phyloP scores from a whole-genome alignment of 2,113 vertebrate genomes.

The Tragelaphus buxtoni region DNA sequence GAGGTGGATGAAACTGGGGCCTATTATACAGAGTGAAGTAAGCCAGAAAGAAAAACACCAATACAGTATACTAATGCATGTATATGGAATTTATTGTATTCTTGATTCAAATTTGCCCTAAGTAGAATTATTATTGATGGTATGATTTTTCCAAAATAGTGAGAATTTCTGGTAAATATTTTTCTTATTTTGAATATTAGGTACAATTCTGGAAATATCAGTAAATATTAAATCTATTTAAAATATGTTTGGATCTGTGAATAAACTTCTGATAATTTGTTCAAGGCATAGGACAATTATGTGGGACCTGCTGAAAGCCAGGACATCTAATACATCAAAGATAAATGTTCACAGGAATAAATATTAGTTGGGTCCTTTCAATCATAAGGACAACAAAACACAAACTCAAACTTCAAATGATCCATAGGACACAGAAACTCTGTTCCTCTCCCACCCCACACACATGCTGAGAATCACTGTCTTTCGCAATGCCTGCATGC shows the following conservation, averaged over 20 bases:
- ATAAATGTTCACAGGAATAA: background rate
- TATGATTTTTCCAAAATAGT: background rate
- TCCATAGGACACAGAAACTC: background rate
- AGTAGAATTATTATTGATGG: background rate
- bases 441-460: background rate
- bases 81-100: background rate
- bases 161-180: background rate
- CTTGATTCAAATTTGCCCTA: background rate
- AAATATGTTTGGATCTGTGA: background rate
- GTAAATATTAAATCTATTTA: background rate
- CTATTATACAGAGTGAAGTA: too few relatives aligned
- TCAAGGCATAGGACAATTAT: background rate
- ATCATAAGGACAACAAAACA: background rate
- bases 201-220: background rate
- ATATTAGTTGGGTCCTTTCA: background rate
- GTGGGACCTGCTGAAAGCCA: background rate
- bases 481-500: background rate
- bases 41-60: too few relatives aligned
- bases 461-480: background rate
- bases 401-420: background rate
- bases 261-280: background rate
- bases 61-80: too few relatives aligned
- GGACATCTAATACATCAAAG: background rate
- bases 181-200: background rate
- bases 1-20: too few relatives aligned